Conservation (phyloP, 1,140 invertebrate species). For the Mycetomoellerius zeteki region DNA sequence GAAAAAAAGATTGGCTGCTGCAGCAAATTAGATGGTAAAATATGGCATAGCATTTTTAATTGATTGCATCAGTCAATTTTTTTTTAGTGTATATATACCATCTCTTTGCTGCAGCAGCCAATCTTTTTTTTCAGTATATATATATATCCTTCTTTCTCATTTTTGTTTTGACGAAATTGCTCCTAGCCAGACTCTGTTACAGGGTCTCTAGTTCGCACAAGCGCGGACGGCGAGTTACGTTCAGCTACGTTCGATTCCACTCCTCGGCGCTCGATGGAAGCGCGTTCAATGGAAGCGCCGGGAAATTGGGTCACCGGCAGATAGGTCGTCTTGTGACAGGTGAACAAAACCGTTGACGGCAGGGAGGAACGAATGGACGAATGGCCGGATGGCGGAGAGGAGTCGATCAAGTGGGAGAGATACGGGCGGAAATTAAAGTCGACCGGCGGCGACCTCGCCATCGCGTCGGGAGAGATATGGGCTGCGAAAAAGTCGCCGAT, state of each 20-base stretch:
- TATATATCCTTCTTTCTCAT: too few relatives aligned
- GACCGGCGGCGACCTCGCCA: not conserved
- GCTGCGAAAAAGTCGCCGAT: not conserved
- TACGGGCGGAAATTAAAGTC: conserved; percentile 44
- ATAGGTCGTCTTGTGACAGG: conserved; percentile 79
- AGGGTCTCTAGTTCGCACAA: too few relatives aligned
- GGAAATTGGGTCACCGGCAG: conserved; percentile 80
- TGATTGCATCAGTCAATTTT: too few relatives aligned
- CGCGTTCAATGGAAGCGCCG: conserved; percentile 54
- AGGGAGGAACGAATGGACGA: not conserved
- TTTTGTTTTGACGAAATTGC: too few relatives aligned
- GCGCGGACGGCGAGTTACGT: conserved; percentile 3
- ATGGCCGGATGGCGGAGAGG: not conserved
- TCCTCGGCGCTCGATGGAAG: not conserved
- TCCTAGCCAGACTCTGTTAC: too few relatives aligned
- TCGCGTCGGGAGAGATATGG: not conserved
- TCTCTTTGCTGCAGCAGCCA: too few relatives aligned
- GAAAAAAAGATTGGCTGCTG: too few relatives aligned
- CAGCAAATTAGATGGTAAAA: too few relatives aligned
- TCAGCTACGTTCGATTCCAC: conserved; percentile 8
- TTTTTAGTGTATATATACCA: too few relatives aligned
- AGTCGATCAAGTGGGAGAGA: not conserved
- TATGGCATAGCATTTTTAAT: too few relatives aligned
- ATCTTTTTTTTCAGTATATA: too few relatives aligned
- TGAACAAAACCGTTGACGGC: conserved; percentile 68